Conservation (phyloP, 2,888 invertebrate genomes). For the Leptopilina drosophilae region DNA sequence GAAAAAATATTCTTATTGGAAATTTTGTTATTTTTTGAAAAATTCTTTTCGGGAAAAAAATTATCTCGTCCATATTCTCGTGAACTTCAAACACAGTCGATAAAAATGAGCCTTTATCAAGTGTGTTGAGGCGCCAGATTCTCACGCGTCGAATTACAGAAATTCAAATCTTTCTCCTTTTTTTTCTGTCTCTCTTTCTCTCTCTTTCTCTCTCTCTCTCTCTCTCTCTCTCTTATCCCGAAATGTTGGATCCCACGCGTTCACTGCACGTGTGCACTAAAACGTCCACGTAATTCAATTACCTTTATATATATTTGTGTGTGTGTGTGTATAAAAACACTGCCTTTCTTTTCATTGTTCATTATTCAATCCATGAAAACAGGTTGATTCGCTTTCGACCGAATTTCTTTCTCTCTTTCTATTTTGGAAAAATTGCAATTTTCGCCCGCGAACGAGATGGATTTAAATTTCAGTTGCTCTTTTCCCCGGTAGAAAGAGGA, state of each 20-base stretch:
- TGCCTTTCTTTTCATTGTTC: not conserved
- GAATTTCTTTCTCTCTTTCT: too few species aligned
- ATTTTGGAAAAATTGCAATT: too few species aligned
- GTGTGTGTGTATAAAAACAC: not conserved
- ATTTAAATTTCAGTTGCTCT: too few species aligned
- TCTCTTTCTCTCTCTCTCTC: conserved; percentile 20
- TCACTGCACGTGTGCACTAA: conserved; percentile 13
- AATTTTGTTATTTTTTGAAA: too few species aligned
- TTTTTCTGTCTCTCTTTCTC: conserved; percentile 11
- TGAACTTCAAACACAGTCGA: conserved; percentile 45
- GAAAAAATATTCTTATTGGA: too few species aligned
- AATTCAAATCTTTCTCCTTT: conserved; percentile 54
- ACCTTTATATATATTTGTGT: not conserved
- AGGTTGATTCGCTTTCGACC: conserved; percentile 8
- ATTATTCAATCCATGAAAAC: conserved; percentile 3
- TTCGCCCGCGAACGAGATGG: too few species aligned
- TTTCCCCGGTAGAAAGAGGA: too few species aligned
- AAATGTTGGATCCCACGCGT: conserved; percentile 15
- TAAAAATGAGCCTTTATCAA: conserved; percentile 52
- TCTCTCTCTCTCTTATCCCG: conserved; percentile 38
- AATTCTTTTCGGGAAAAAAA: not conserved
- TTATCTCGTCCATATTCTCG: not conserved
- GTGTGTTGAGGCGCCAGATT: conserved; percentile 50
- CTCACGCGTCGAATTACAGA: conserved; percentile 61
- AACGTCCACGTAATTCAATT: conserved; percentile 24